Percentiles rank a stretch among this genome's conserved stretches.
phyloP scores from a whole-genome alignment of 2,797 vertebrate genomes.

The Pogonophryne albipinna region DNA sequence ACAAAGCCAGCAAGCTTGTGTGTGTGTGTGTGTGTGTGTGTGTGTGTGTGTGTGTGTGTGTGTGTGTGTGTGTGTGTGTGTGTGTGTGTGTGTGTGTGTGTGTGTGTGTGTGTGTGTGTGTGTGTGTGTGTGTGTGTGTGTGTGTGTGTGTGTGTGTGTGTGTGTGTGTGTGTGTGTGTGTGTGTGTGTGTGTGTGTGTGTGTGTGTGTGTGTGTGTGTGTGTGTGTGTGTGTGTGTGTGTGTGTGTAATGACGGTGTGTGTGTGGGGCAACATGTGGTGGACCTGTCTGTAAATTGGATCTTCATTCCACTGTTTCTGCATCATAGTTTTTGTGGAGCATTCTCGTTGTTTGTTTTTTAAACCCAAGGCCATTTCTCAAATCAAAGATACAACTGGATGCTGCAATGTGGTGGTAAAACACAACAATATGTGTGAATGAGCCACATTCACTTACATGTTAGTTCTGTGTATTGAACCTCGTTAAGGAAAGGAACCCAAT shows the following conservation, averaged over 20 bases:
- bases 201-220: no score
- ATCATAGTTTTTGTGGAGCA: slow-evolving; percentile 4
- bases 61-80: no score
- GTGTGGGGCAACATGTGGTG: no score
- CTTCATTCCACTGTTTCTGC: background rate
- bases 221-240: no score
- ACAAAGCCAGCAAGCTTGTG: no score
- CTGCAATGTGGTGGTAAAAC: background rate
- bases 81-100: slow-evolving; percentile 31
- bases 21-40: no score
- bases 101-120: background rate
- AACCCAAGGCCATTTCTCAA: background rate
- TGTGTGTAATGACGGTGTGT: no score
- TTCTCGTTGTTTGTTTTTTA: slow-evolving; percentile 1
- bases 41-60: no score
- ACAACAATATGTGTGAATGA: background rate
- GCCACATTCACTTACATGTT: background rate
- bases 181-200: no score
- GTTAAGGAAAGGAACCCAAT: background rate
- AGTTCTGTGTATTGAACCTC: background rate
- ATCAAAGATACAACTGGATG: background rate
- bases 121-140: slow-evolving; percentile 24
- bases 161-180: no score
- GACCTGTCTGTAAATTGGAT: slow-evolving; percentile 3
- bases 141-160: slow-evolving; percentile 10